phyloP scores from a whole-genome alignment of 2,888 invertebrate species.

The Protonemura montana region DNA sequence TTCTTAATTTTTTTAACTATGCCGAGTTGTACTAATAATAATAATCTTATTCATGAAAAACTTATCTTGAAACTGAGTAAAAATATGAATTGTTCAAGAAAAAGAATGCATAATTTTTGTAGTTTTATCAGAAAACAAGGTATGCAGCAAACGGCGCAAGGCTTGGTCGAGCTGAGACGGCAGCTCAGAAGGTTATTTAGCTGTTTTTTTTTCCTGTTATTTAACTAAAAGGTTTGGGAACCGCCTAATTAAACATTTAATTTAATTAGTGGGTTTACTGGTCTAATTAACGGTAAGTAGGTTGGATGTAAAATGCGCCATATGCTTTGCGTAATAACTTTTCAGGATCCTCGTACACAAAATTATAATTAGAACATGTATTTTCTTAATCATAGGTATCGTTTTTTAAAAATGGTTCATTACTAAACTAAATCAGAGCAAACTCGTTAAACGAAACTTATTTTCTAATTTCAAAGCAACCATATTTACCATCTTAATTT shows the following conservation, averaged over 20 bases:
- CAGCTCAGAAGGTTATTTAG: background rate
- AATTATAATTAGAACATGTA: background rate
- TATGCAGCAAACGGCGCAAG: too few species aligned
- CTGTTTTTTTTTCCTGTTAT: background rate
- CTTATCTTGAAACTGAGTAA: too few species aligned
- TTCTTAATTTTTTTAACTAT: too few species aligned
- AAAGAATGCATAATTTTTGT: too few species aligned
- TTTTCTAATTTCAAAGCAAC: constrained; percentile 7
- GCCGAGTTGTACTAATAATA: too few species aligned
- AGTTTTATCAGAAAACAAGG: too few species aligned
- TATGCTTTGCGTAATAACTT: background rate
- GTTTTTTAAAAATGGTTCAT: background rate
- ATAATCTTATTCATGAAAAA: too few species aligned
- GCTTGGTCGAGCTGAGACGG: too few species aligned
- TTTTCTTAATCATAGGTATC: background rate
- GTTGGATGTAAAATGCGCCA: background rate
- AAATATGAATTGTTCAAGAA: too few species aligned
- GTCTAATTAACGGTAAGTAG: background rate
- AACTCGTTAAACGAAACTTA: background rate
- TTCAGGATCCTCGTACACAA: background rate
- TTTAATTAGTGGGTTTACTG: background rate
- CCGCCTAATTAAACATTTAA: background rate
- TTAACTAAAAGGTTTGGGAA: constrained; percentile 7
- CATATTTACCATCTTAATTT: background rate
- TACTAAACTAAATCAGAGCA: background rate